A percentile compares a stretch with the other conserved stretches of the same genome.
Conservation (phyloP, 2,113 vertebrate species). For the Psophia crepitans region DNA sequence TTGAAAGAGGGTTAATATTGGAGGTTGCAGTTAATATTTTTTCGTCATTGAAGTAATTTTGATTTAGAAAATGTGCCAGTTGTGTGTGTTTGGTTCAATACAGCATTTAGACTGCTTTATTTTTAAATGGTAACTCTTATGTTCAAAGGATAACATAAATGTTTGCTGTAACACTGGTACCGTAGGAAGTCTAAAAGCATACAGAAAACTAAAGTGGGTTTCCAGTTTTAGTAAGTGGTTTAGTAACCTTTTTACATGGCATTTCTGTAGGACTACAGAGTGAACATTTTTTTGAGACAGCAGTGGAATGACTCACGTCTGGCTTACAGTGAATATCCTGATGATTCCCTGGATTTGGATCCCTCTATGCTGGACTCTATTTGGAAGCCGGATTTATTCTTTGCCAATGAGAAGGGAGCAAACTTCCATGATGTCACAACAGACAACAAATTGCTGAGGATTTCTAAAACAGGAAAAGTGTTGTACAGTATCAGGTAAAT, state of each 20-base stretch:
- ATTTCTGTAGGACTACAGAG: constrained; percentile 95
- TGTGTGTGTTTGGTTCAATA: not conserved
- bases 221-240: not conserved
- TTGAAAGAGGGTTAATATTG: not conserved
- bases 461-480: constrained; percentile 96
- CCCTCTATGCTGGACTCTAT: constrained; percentile 99
- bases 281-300: constrained; percentile 99
- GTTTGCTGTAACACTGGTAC: not conserved
- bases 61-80: constrained; percentile 52
- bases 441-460: constrained; percentile 96
- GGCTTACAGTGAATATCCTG: constrained; percentile 96
- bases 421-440: constrained; percentile 99
- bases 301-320: constrained; percentile 98
- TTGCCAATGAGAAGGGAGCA: constrained; percentile 98
- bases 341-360: constrained; percentile 96
- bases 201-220: not conserved
- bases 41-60: not conserved
- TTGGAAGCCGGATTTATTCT: constrained; percentile 99
- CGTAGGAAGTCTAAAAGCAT: constrained; percentile 11
- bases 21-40: not conserved
- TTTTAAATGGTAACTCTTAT: not conserved
- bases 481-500: constrained; percentile 96
- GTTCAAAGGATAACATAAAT: not conserved
- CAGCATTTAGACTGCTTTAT: not conserved
- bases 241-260: constrained; percentile 59